Evolutionary conservation across 2,888 invertebrate species (phyloP).

Genomic region (Sialis lutaria): DNA sequence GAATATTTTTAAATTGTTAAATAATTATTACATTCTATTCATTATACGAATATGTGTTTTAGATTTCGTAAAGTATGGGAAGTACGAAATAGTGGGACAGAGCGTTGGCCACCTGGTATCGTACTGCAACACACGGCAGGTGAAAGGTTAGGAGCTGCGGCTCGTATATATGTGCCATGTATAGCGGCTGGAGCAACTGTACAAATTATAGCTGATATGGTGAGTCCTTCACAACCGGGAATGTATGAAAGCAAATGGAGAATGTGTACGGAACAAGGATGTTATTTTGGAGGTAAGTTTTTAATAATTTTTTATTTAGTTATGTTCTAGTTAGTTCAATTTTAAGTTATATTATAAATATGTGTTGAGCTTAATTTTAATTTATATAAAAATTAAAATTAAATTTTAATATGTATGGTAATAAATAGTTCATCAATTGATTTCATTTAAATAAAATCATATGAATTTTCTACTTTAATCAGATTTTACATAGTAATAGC

Average conservation of each 20-base stretch:
- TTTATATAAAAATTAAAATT: too few species aligned
- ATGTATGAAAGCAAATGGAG: conserved; percentile 79
- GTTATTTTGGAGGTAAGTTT: conserved; percentile 73
- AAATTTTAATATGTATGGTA: too few species aligned
- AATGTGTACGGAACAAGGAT: conserved; percentile 69
- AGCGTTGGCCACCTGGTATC: conserved; percentile 76
- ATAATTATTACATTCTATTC: background rate
- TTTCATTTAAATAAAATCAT: too few species aligned
- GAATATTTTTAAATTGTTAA: background rate
- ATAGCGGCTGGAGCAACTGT: conserved; percentile 60
- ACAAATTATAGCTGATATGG: conserved; percentile 62
- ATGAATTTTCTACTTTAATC: too few species aligned
- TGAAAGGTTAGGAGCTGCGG: conserved; percentile 37
- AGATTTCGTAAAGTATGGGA: conserved; percentile 80
- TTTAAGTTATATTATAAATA: too few species aligned
- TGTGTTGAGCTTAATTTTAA: too few species aligned
- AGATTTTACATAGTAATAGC: too few species aligned
- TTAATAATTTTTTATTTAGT: background rate
- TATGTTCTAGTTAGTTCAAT: too few species aligned
- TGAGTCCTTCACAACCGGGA: conserved; percentile 57
- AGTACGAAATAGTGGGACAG: conserved; percentile 72
- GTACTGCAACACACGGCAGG: conserved; percentile 60
- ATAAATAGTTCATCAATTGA: too few species aligned
- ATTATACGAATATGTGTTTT: conserved; percentile 5
- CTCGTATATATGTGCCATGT: conserved; percentile 43